Conservation (phyloP, 2,113 vertebrate species). For the Anarhynchus alexandrinus region DNA sequence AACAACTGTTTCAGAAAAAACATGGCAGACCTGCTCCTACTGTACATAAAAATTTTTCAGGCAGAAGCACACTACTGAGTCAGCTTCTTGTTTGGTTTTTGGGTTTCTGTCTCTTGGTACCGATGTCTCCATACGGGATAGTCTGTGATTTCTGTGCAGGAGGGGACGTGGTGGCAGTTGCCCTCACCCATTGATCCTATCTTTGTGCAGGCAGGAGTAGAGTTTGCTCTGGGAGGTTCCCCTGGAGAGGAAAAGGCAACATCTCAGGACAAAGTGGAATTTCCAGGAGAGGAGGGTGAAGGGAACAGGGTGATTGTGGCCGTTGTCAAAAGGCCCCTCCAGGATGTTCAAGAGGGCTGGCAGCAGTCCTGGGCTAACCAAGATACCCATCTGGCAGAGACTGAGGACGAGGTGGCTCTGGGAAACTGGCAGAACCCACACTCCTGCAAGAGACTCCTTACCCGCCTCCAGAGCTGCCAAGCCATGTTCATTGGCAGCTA, state of each 20-base stretch:
- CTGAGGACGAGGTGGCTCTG: neutral
- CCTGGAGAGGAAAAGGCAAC: neutral
- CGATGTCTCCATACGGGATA: neutral
- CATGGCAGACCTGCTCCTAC: neutral
- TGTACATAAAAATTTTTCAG: neutral
- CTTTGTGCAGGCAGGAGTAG: neutral
- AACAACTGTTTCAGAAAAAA: neutral
- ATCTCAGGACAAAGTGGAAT: neutral
- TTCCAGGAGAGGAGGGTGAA: neutral
- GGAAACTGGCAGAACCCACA: neutral
- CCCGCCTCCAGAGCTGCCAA: neutral
- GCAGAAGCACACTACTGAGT: neutral
- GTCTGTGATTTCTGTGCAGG: neutral
- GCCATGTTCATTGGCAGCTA: rapidly evolving
- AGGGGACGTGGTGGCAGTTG: neutral
- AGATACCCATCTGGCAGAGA: neutral
- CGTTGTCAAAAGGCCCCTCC: neutral
- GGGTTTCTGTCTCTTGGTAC: neutral
- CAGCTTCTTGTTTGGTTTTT: neutral
- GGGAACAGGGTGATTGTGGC: neutral
- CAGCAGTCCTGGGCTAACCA: neutral
- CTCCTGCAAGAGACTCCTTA: neutral
- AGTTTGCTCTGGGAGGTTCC: neutral
- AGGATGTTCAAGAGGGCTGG: neutral
- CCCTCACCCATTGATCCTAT: neutral